Base-by-base conservation (phyloP, 2,888 invertebrate genomes). In the Synanthedon vespiformis region DNA sequence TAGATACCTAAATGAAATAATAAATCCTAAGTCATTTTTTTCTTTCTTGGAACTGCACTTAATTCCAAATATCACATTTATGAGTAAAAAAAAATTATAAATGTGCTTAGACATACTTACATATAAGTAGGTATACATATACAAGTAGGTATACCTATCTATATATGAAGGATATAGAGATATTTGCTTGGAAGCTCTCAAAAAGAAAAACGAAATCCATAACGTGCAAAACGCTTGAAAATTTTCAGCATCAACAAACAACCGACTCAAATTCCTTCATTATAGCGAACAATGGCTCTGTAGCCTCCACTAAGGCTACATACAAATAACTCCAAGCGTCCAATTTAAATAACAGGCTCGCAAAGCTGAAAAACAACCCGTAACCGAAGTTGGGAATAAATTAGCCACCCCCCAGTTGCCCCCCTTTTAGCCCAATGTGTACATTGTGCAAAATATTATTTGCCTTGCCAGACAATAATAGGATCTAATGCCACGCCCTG, bases 381-480 rank as follows among this genome's bases (percentile, higher is more conserved):
- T 80, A 84, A 86, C 86, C 87, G 80, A 86, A 85, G 86, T 87
- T 86, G 85, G 78, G 83, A 85, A 86, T 86, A 85, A 87, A 87
- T 87, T 87, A 87, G 87, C 84, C 78, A 71, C 70, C 74, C 68
- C 72, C 77, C 74, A 72, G 71, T 71, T 59, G 67, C 68, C 73
- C 73, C 76, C 71, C 68, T 72, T 52, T 52, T 74, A 76, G 67
- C 75, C 83, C 88, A 89, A 89, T 90, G 90, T 90, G 89, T 90
- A 91, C 90, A 90, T 89, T 91, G 90, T 90, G 89, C 89, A 89
- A 89, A 90, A 90, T 90, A 91, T 90, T 90, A 91, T 91, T 91
- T 90, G 90, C 90, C 89, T 90, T 90, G 88, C 90, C 88, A 88
- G 87, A 87, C 85, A 85, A 86, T 88, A 87, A 82, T 89, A 80